Evolutionary conservation across 2,888 invertebrate genomes (phyloP), one percentile per base, ranked within the genome.

Genomic region (Oscheius myriophilus): DNA sequence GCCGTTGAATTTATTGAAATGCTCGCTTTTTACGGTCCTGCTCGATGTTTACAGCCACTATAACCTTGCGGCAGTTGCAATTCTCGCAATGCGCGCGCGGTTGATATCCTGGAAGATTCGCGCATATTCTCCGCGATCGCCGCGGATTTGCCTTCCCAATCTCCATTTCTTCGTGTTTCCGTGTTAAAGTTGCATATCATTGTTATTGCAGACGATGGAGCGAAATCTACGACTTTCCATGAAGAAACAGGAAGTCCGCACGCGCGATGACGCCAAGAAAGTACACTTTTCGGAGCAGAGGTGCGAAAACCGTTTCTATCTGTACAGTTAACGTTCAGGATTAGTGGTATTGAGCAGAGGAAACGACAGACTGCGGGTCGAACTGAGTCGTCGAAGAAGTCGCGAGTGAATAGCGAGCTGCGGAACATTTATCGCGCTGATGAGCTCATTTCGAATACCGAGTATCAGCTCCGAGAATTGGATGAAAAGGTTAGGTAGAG

Each of bases 401-500:
- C 26, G 26, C 23, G 26, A 53, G 23, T 53, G 7, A 25, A 26
- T 53, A 14, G 26, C 16, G 26, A 23, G 16, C n/a, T 53, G 16
- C 14, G 4, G 14, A 26, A 53, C 21, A 16, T 53, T 18, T 21
- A 53, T 26, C 23, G 26, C 23, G 21, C 53, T 21, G 53, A 53
- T 25, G 25, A 53, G 26, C 53, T 53, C 21, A 18, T 53, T 53
- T 25, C 26, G 16, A 26, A 21, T 18, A 23, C 53, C 16, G 53
- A 53, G 26, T 16, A 25, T 18, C 53, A 53, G 53, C 53, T 53
- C 26, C 16, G 25, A 25, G 23, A 53, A 9, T 18, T 53, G 16
- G 53, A 53, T 16, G 26, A 21, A 14, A 53, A 53, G 53, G 53
- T 53, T 18, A 25, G 53, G n/a, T n/a, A n/a, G n/a, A n/a, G n/a